Percentiles rank a stretch among this genome's conserved stretches.
Conservation (phyloP, 2,113 vertebrate genomes). For the Bombycilla garrulus region DNA sequence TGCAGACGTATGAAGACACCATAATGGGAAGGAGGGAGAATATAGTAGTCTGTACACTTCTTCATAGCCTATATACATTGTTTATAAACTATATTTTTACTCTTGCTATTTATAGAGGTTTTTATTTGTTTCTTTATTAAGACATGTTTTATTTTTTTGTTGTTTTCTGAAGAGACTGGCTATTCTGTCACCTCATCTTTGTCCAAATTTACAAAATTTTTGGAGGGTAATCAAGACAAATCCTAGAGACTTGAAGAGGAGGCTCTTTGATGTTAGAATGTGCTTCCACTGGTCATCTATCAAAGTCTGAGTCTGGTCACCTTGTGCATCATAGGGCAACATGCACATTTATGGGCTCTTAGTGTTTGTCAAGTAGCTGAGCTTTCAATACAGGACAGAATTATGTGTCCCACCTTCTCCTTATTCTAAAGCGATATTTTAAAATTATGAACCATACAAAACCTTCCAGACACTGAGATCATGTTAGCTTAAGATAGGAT, state of each 20-base stretch:
- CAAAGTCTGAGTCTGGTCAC: background rate
- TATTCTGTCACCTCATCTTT: background rate
- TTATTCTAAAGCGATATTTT: background rate
- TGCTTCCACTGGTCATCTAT: background rate
- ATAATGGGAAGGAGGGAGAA: background rate
- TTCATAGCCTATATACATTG: background rate
- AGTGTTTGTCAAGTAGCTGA: slow-evolving; percentile 8
- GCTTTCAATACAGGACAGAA: slow-evolving; percentile 13
- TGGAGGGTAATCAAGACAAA: background rate
- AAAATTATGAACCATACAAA: slow-evolving; percentile 8
- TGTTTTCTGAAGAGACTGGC: background rate
- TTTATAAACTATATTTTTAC: background rate
- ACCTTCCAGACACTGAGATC: background rate
- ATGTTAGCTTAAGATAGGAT: background rate
- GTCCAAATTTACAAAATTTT: background rate
- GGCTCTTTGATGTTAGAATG: background rate
- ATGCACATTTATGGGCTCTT: slow-evolving; percentile 9
- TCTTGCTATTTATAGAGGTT: background rate
- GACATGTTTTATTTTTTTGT: background rate
- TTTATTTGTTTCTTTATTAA: background rate
- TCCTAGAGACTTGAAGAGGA: background rate
- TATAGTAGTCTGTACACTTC: background rate
- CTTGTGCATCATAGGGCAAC: slow-evolving; percentile 4
- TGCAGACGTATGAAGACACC: background rate
- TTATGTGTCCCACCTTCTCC: background rate